Base-by-base conservation (phyloP, 2,113 vertebrate species). In the Paralichthys olivaceus region DNA sequence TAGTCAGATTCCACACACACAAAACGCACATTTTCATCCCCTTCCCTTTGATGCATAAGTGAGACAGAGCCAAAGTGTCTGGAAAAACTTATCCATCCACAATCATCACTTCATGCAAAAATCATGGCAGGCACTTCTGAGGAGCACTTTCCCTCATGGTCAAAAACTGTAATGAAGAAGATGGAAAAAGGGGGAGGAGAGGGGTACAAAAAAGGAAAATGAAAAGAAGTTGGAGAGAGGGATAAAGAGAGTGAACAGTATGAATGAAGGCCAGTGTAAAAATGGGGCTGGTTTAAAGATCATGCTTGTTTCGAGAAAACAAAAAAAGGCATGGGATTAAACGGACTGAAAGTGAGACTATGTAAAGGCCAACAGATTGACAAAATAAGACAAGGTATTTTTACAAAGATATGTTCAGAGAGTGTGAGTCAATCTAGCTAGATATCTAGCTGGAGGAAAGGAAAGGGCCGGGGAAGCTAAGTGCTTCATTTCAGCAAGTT, bases 401-500 rank as follows among this genome's bases (percentile, higher is more conserved):
- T 71, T 54, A 70, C 32, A 28, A 51, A 81, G 56, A 56, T 22
- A 20, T 61, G 58, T 68, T 69, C 20, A 83, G 58, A 53, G 32
- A 54, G 54, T 12, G 22, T 23, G 25, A 78, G 77, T 69, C 71
- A 77, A 84, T 69, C 81, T 65, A 81, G 68, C 54, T 32, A 69
- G 63, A 82, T 49, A 79, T 55, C 56, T 72, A 55, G 43, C 85
- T 78, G 4, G 12, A 25, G 23, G 53, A 55, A 55, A 25, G 7
- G 22, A 25, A 4, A 54, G 71, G 66, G 73, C 75, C 73, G 72
- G 68, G 56, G 68, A 83, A 78, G 84, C 47, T 60, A 72, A 85
- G 40, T 51, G 63, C 71, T 84, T 86, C 68, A 77, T 79, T 84
- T 83, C 47, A 80, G 72, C 59, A 77, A 75, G 78, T 90, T 91